Conservation (phyloP, 1,140 invertebrate species). For the Linepithema humile region DNA sequence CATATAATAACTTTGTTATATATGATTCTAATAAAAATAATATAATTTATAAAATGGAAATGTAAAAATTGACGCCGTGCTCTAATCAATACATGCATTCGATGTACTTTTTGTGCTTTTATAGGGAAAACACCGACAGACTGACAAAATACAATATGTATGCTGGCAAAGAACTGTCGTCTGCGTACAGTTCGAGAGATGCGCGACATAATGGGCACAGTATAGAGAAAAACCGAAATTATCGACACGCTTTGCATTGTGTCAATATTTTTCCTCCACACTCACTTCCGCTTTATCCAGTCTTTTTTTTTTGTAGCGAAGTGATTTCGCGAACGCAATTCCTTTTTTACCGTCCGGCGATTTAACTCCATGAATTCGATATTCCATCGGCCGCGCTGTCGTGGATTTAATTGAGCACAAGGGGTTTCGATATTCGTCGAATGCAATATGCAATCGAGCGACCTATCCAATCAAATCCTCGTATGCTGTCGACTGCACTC, state of each 20-base stretch:
- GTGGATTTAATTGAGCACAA: slow-evolving; percentile 70
- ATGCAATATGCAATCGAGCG: slow-evolving; percentile 68
- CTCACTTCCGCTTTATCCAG: background rate
- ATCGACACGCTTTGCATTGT: slow-evolving; percentile 14
- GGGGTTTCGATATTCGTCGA: slow-evolving; percentile 67
- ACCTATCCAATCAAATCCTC: slow-evolving; percentile 65
- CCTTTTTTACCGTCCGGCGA: slow-evolving; percentile 19
- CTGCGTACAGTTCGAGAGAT: slow-evolving; percentile 4
- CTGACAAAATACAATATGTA: background rate
- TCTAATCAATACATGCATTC: background rate
- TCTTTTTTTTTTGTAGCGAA: background rate
- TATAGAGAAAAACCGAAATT: slow-evolving; percentile 1
- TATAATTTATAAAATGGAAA: background rate
- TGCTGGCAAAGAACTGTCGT: slow-evolving; percentile 21
- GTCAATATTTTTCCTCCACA: slow-evolving; percentile 14
- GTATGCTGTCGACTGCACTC: slow-evolving; percentile 48
- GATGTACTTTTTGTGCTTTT: background rate
- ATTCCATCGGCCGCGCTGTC: slow-evolving; percentile 52
- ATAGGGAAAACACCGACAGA: background rate
- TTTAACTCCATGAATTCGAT: slow-evolving; percentile 61
- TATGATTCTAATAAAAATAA: background rate
- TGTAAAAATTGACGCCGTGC: background rate
- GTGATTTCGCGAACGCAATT: slow-evolving; percentile 30
- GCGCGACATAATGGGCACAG: slow-evolving; percentile 23
- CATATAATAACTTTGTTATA: slow-evolving; percentile 9